Evolutionary conservation across 92 coral and sea anemone species (phyloP), one percentile per base, ranked within the genome.

Genomic region (Pocillopora grandis): DNA sequence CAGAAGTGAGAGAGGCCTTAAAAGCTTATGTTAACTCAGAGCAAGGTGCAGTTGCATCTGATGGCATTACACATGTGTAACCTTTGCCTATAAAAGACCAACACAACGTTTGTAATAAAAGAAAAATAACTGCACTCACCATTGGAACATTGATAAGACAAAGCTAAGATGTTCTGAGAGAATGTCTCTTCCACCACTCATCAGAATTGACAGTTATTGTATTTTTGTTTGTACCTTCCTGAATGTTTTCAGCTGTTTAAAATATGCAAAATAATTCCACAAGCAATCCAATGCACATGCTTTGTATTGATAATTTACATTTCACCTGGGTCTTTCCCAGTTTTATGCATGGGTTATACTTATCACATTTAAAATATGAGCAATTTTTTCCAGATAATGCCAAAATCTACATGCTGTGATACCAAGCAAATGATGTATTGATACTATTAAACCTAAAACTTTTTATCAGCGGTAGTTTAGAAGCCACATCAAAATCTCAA

Each of bases 11-110:
- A 42, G 49, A 42, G 49, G 49, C 49, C 49, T 42, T 42, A 5
- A 42, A 42, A 42, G 49, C 49, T 42, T 42, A 42, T 42, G 49
- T 42, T 42, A 42, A 42, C 49, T 42, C 49, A 42, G 49, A 42
- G 49, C 49, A 42, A 42, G 49, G 49, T 42, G 49, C 49, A 42
- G 49, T 71, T 71, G 76, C 76, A 71, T 42, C 49, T 42, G 49
- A 42, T 36, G 58, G 76, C 76, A 69, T 13, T 36, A 10, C n/a
- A 56, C 73, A 36, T 20, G 57, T 71, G 76, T 71, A 36, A 71
- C 15, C 76, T 71, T 71, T 71, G 65, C 65, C 65, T 61, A 9
- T 18, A 61, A 12, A 61, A 61, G 65, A 61, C 2, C 65, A 61
- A 61, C 65, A 61, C 65, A 61, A 61, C 65, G n/a, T 13, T 71